These are phyloP conservation scores for Drosophila nebulosa DNA, from an alignment of 1,140 invertebrate genomes.

Conservation along the genomic window DNA sequence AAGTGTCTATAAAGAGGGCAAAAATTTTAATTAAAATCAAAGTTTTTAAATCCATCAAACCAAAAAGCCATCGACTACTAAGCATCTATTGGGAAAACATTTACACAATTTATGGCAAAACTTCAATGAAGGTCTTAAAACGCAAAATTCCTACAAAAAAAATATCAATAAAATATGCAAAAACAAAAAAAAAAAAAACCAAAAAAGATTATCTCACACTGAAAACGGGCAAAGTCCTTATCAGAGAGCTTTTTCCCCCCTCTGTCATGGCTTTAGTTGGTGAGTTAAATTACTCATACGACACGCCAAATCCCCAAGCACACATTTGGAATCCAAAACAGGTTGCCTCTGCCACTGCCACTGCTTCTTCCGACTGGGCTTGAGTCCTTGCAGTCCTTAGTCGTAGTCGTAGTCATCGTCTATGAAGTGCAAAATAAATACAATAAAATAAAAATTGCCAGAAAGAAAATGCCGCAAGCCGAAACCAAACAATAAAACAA, in stretches of 20 bases:
- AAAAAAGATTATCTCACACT: too few species aligned
- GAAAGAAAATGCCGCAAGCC: conserved; percentile 22
- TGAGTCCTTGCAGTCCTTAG: neutral
- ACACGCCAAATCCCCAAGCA: neutral
- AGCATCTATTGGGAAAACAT: too few species aligned
- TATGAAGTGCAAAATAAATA: conserved; percentile 63
- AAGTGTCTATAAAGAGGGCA: neutral
- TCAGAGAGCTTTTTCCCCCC: too few species aligned
- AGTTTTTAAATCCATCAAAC: neutral
- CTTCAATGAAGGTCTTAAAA: neutral
- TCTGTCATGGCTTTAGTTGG: neutral
- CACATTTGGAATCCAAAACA: conserved; percentile 14
- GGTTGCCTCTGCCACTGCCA: conserved; percentile 7
- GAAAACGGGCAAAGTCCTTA: too few species aligned
- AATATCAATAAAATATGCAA: neutral
- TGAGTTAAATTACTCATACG: neutral
- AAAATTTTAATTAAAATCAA: neutral
- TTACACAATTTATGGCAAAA: too few species aligned
- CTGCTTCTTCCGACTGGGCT: neutral
- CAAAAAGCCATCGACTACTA: too few species aligned
- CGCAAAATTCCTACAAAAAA: too few species aligned
- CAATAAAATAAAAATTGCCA: conserved; percentile 47
- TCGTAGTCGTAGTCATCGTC: conserved; percentile 1
- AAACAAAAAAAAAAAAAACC: neutral
- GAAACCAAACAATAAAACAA: conserved; percentile 48